Percentiles rank a stretch among this genome's conserved stretches.
These are phyloP conservation scores for Onthophagus taurus DNA, from an alignment of 1,140 invertebrate genomes.

Conservation along the genomic window DNA sequence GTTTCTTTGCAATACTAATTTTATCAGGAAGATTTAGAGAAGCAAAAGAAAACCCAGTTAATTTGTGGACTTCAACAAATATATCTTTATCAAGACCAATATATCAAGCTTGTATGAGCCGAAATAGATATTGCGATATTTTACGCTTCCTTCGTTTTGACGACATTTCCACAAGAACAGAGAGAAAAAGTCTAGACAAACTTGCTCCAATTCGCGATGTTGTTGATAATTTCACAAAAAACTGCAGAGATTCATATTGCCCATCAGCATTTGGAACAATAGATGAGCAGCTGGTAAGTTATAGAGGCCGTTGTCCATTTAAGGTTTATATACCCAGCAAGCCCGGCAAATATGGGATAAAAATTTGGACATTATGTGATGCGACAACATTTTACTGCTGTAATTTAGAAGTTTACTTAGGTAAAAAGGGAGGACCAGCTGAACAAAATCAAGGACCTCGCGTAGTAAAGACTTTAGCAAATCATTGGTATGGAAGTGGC, in stretches of 20 bases:
- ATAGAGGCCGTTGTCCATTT: constrained; percentile 10
- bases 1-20: too few relatives aligned
- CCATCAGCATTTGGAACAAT: constrained; percentile 10
- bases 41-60: too few relatives aligned
- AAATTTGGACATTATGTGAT: constrained; percentile 33
- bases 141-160: constrained; percentile 33
- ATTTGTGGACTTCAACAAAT: too few relatives aligned
- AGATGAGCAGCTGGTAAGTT: constrained; percentile 9
- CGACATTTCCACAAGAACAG: constrained; percentile 22
- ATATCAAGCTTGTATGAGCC: too few relatives aligned
- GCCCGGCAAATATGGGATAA: constrained; percentile 34
- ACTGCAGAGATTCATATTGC: constrained; percentile 1
- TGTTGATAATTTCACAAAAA: constrained; percentile 22
- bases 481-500: too few relatives aligned
- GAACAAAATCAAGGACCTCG: too few relatives aligned
- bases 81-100: too few relatives aligned
- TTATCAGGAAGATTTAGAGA: too few relatives aligned
- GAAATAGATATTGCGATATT: too few relatives aligned
- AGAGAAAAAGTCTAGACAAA: constrained; percentile 30
- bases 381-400: constrained; percentile 29
- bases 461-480: too few relatives aligned
- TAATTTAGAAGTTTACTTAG: constrained; percentile 29
- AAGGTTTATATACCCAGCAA: constrained; percentile 36
- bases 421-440: too few relatives aligned
- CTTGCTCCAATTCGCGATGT: too few relatives aligned